Evolutionary conservation across 1,140 invertebrate genomes (phyloP), one percentile per base, ranked within the genome.

Genomic region (Drosophila tristis): DNA sequence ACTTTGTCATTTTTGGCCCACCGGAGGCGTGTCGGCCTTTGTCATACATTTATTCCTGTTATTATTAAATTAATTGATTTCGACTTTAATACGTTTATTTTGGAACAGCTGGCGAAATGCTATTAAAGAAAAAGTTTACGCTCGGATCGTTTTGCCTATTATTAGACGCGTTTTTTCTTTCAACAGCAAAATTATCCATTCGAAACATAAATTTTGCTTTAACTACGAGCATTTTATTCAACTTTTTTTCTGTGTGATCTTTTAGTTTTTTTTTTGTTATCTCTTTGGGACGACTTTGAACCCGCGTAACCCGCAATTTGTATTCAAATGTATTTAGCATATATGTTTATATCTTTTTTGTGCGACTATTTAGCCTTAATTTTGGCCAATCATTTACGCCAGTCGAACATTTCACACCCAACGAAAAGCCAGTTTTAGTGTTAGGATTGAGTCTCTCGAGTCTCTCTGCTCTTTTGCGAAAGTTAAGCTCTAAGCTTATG

Each of bases 11-110:
- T 70, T 70, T 20, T 65, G 61, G 61, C 20, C 48, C 25, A 51
- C 64, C 67, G 63, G 4, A 13, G 59, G 53, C 71, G 53, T 65
- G 49, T 73, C 45, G 39, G 62, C 57, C 47, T 54, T 50, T 56
- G 51, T 75, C 71, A 64, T 56, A 31, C 49, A 60, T 77, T 66
- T 70, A 54, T 74, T 87, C 54, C 59, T 65, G 64, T 71, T 87
- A 87, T 87, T 85, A 81, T 87, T 81, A 85, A 81, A 81, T 81
- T 87, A 85, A 85, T 85, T 85, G 82, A 85, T 85, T 87, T 78
- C 48, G 55, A 60, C 61, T 72, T 60, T 60, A 81, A 85, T 81
- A 72, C 78, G 67, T 74, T 71, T 64, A 78, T 85, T 86, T 70
- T 43, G 16, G 57, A 81, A 67, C 81, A 87, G 82, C 81, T 87